A percentile compares a stretch with the other conserved stretches of the same genome.
phyloP scores from a whole-genome alignment of 2,888 invertebrate species.

The Cylloceria caligata region DNA sequence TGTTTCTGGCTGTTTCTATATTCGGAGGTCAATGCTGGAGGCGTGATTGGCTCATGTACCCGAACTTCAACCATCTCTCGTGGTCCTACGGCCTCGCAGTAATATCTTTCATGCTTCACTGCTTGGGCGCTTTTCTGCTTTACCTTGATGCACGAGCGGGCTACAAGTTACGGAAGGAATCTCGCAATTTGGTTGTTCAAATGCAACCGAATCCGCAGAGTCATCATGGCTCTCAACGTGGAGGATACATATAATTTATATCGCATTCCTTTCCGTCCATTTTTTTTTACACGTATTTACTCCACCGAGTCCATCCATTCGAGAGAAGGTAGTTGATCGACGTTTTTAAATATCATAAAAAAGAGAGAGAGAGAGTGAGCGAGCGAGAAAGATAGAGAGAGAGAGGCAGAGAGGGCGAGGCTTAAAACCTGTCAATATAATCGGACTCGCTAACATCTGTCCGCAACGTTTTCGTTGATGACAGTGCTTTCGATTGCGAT shows the following conservation, averaged over 20 bases:
- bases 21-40: conserved; percentile 96
- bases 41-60: conserved; percentile 97
- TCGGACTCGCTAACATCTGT: too few species aligned
- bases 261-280: conserved; percentile 81
- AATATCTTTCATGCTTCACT: conserved; percentile 90
- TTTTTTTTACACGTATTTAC: conserved; percentile 84
- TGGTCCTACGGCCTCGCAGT: conserved; percentile 97
- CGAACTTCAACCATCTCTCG: conserved; percentile 96
- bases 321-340: conserved; percentile 9
- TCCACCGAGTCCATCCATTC: conserved; percentile 65
- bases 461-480: too few species aligned
- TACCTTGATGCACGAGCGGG: conserved; percentile 90
- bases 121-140: conserved; percentile 89
- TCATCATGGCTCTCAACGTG: conserved; percentile 78
- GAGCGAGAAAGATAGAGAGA: too few species aligned
- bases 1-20: conserved; percentile 93
- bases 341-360: too few species aligned
- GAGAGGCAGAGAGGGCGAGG: too few species aligned
- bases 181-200: conserved; percentile 94
- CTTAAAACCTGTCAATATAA: too few species aligned
- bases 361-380: too few species aligned
- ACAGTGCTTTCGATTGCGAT: too few species aligned
- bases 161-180: conserved; percentile 91
- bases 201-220: conserved; percentile 92
- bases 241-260: conserved; percentile 76